Evolutionary conservation across 1,140 invertebrate genomes (phyloP), one percentile per base, ranked within the genome.

Genomic region (Heliconius nattereri): DNA sequence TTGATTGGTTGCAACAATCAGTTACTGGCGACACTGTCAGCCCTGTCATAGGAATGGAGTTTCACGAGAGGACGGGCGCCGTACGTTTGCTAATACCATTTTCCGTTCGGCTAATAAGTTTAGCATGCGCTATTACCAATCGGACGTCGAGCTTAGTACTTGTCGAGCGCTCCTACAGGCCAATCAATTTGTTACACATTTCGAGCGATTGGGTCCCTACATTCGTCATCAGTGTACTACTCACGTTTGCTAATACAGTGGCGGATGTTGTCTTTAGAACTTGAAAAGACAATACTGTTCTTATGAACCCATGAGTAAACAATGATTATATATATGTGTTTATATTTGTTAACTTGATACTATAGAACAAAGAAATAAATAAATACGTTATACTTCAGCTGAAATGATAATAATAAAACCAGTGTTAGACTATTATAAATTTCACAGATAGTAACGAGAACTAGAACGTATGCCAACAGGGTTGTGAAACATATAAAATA

Each of bases 41-140:
- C 86, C 88, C 88, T 91, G 89, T 90, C 87, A 83, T 84, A 84
- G 84, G 88, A 93, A 92, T 91, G 86, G 87, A 90, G 87, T 91
- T 92, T 90, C 85, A 92, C 91, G 86, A 85, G 79, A 87, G 85
- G 78, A 83, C 82, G 83, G 84, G 80, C 81, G 82, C 85, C 83
- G 89, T 87, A 88, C 89, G 90, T 89, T 86, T 91, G 88, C 86
- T 94, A 93, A 94, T 92, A 87, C 88, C 89, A 92, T 94, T 94
- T 94, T 92, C 90, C 91, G 89, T 90, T 92, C 88, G 87, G 86
- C 87, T 94, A 94, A 94, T 94, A 91, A 93, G 92, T 92, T 94
- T 93, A 93, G 91, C 91, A 91, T 91, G 87, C 89, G 88, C 90
- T 92, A 94, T 94, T 92, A 94, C 89, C 93, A 93, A 93, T 94